Percentiles rank a stretch among this genome's conserved stretches.
Conservation (phyloP, 2,797 vertebrate genomes). For the Lepus townsendii region DNA sequence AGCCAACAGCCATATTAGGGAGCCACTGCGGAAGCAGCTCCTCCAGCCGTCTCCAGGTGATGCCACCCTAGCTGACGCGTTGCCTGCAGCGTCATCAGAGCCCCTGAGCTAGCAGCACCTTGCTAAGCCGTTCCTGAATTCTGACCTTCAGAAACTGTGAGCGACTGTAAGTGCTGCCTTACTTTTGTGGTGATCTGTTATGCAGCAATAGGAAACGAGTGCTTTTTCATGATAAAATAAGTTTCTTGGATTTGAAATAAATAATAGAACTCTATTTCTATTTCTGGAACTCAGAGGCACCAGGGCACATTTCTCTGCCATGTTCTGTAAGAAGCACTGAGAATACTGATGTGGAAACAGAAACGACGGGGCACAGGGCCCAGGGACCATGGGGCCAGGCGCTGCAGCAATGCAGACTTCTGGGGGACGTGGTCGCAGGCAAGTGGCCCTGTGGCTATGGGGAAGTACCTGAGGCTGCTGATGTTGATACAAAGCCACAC, state of each 20-base stretch:
- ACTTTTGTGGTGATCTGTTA: background rate
- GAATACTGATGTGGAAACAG: background rate
- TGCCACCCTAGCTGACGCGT: background rate
- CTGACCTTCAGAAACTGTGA: constrained; percentile 4
- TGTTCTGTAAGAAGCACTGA: background rate
- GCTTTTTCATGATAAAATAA: background rate
- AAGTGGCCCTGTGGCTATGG: background rate
- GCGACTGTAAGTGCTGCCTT: background rate
- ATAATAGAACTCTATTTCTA: background rate
- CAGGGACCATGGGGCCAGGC: background rate
- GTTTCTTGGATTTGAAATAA: constrained; percentile 5
- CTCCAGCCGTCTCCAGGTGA: no score
- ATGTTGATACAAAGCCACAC: background rate
- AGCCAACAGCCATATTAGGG: background rate
- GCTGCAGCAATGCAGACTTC: background rate
- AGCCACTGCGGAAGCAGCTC: background rate
- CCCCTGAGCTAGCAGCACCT: background rate
- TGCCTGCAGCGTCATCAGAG: background rate
- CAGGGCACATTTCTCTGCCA: background rate
- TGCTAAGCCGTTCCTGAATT: background rate
- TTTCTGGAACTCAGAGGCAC: background rate
- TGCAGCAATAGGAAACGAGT: background rate
- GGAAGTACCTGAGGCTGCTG: background rate
- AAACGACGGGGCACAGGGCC: background rate
- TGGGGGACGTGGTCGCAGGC: background rate